phyloP scores from a whole-genome alignment of 2,113 vertebrate genomes.

The Manacus vitellinus region DNA sequence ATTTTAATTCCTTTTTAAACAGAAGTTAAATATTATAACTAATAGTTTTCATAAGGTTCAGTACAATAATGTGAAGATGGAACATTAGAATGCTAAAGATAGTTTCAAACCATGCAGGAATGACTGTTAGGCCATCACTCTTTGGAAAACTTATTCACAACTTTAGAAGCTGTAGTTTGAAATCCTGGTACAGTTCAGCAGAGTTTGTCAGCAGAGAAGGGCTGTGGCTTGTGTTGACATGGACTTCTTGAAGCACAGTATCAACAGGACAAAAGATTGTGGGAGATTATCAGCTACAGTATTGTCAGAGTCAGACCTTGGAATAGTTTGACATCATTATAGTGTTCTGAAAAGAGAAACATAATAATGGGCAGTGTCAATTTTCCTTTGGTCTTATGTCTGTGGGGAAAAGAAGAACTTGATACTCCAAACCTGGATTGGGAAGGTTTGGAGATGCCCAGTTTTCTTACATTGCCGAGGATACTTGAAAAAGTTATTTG shows the following conservation, averaged over 20 bases:
- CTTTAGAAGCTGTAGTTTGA: not conserved
- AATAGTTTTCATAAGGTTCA: not conserved
- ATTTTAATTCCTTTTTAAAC: not conserved
- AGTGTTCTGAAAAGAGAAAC: not conserved
- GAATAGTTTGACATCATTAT: not conserved
- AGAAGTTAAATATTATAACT: not conserved
- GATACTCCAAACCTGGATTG: fast-evolving
- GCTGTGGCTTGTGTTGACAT: not conserved
- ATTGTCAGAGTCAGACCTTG: not conserved
- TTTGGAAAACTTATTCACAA: not conserved
- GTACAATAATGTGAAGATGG: not conserved
- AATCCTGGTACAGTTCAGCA: not conserved
- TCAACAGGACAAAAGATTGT: not conserved
- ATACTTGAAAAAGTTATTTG: not conserved
- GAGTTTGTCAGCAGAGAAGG: not conserved
- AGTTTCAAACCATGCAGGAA: not conserved
- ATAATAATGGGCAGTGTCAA: not conserved
- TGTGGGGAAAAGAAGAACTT: not conserved
- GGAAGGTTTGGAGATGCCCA: not conserved
- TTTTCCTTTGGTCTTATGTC: not conserved
- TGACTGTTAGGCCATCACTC: not conserved
- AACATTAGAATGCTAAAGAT: not conserved
- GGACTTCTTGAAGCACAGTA: not conserved
- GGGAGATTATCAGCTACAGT: not conserved
- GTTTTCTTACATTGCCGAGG: not conserved